Percentiles rank a stretch among this genome's conserved stretches.
phyloP scores from a whole-genome alignment of 2,113 vertebrate species.

The Phoenicopterus ruber region DNA sequence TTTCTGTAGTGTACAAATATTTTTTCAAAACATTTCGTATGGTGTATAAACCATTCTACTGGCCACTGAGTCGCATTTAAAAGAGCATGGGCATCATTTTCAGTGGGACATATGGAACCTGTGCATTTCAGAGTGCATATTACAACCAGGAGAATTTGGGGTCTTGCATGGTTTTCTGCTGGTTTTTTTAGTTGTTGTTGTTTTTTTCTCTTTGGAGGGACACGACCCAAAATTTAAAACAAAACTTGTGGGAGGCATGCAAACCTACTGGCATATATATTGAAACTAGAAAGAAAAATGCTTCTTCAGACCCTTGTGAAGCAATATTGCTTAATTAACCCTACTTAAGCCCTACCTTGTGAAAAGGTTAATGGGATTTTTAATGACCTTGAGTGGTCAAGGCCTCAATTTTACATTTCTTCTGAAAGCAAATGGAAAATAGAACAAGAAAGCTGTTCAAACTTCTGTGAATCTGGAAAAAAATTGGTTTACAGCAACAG shows the following conservation, averaged over 20 bases:
- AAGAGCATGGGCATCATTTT: neutral
- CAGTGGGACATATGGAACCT: neutral
- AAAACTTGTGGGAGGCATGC: neutral
- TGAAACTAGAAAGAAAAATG: constrained; percentile 49
- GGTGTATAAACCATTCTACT: neutral
- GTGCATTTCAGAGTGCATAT: neutral
- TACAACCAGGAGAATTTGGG: neutral
- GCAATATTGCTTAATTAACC: constrained; percentile 71
- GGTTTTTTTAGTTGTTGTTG: neutral
- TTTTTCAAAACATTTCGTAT: neutral
- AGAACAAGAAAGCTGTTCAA: constrained; percentile 52
- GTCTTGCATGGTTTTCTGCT: neutral
- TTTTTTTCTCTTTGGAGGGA: neutral
- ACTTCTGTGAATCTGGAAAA: neutral
- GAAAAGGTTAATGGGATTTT: constrained; percentile 71
- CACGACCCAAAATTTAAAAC: neutral
- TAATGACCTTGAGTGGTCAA: constrained; percentile 72
- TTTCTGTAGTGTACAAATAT: constrained; percentile 1
- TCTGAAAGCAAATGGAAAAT: constrained; percentile 67
- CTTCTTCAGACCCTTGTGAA: constrained; percentile 56
- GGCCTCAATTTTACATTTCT: constrained; percentile 70
- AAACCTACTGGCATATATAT: constrained; percentile 5
- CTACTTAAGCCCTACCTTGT: constrained; percentile 69
- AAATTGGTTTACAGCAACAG: constrained; percentile 8
- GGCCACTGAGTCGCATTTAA: neutral